Conservation (phyloP, 2,888 invertebrate genomes). For the Melipona bicolor region DNA sequence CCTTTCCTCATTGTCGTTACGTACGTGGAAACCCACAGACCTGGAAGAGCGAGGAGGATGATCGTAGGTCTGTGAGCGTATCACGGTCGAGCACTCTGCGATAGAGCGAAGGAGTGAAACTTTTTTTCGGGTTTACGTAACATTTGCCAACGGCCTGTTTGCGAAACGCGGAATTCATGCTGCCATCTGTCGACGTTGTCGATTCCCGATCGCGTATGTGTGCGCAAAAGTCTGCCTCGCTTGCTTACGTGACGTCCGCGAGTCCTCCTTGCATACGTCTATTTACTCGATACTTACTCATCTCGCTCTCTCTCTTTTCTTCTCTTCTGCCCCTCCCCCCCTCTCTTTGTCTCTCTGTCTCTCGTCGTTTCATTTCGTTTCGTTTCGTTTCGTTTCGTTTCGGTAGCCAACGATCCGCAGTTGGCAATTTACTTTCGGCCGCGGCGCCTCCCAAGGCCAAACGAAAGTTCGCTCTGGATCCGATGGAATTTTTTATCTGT, state of each 20-base stretch:
- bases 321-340: constrained; percentile 23
- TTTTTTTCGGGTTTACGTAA: constrained; percentile 58
- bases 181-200: constrained; percentile 65
- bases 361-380: neutral
- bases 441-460: constrained; percentile 69
- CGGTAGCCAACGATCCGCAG: constrained; percentile 60
- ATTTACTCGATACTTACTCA: constrained; percentile 64
- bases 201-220: constrained; percentile 40
- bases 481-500: constrained; percentile 75
- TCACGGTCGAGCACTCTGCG: constrained; percentile 22
- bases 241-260: constrained; percentile 52
- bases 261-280: constrained; percentile 57
- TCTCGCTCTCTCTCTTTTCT: constrained; percentile 31
- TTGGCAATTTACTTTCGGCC: constrained; percentile 65
- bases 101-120: constrained; percentile 45
- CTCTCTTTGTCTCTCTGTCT: constrained; percentile 9
- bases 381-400: constrained; percentile 30
- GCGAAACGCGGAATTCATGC: constrained; percentile 56
- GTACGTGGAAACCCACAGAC: neutral
- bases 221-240: constrained; percentile 49
- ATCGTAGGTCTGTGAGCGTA: neutral
- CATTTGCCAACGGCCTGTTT: constrained; percentile 50
- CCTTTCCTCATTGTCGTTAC: neutral
- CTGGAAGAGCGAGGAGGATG: neutral
- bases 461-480: constrained; percentile 71